Base-by-base conservation (phyloP, 2,797 vertebrate genomes). In the Sebastes hubbsi region DNA sequence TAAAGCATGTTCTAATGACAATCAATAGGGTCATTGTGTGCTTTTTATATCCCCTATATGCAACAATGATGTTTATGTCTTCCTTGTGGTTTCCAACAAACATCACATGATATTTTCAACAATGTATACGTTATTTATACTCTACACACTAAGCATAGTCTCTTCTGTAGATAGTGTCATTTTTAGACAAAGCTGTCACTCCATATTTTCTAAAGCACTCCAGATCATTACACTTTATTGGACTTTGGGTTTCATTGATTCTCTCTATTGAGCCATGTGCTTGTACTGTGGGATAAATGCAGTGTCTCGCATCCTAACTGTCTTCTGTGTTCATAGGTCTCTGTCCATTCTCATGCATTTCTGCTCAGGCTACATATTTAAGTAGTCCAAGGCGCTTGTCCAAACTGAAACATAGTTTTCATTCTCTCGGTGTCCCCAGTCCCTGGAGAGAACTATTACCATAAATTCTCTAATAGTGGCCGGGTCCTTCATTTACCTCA, bases 41-140 rank as follows among this genome's bases (percentile, higher is more conserved):
- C 30, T 54, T 60, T 59, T 55, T 49, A 59, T 54, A 34, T 1
- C 29, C 60, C 20, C 20, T n/a, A 3, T 46, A 8, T 24, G 32
- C 2, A 8, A 4, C 3, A 59, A 30, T 54, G 8, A 60, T 75
- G 36, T 66, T 24, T 3, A n/a, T 64, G 29, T 60, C 24, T 58
- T 80, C 66, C 25, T 63, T 58, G 24, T 70, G 16, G 6, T 64
- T 77, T 75, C 29, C 49, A 56, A 18, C 7, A 66, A 68, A 75
- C 16, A 72, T 81, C 49, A 77, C 34, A 65, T 75, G 30, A 71
- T 34, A 56, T 65, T 81, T 49, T 46, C 14, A 42, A 42, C 11
- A 62, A 12, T 69, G 14, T 58, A 38, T 6, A 56, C 2, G 29
- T 18, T 18, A 29, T 59, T 16, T 49, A 49, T 11, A 49, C 2